A percentile compares a stretch with the other conserved stretches of the same genome.
phyloP scores from a whole-genome alignment of 2,888 invertebrate species.

The Euzophera pinguis region DNA sequence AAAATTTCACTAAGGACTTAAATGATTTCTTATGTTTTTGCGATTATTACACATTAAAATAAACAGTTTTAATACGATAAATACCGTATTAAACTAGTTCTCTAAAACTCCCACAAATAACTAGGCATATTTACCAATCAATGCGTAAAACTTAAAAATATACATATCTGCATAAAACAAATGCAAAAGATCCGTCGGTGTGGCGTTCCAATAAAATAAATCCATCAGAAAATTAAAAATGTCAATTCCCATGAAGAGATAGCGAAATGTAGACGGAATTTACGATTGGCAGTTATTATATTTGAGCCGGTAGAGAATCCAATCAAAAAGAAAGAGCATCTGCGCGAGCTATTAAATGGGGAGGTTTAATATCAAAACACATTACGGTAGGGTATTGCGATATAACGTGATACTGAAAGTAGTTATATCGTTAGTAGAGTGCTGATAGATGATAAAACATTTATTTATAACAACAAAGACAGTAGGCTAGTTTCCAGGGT shows the following conservation, averaged over 20 bases:
- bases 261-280: constrained; percentile 16
- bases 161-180: not conserved
- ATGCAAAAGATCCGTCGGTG: not conserved
- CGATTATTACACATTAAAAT: too few species aligned
- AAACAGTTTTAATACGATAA: too few species aligned
- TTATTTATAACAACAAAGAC: not conserved
- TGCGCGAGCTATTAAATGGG: constrained; percentile 52
- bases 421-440: too few species aligned
- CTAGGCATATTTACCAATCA: too few species aligned
- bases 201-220: not conserved
- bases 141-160: not conserved
- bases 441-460: too few species aligned
- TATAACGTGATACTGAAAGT: constrained; percentile 38
- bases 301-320: constrained; percentile 46
- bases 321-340: constrained; percentile 55
- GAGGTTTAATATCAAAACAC: constrained; percentile 58
- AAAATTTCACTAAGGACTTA: too few species aligned
- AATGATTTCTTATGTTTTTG: too few species aligned
- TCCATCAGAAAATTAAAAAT: not conserved
- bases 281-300: constrained; percentile 31
- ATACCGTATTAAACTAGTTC: too few species aligned
- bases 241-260: constrained; percentile 12
- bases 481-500: too few species aligned
- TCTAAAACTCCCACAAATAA: too few species aligned
- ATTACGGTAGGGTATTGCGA: constrained; percentile 54